These are phyloP conservation scores for Pipistrellus pipistrellus DNA, from an alignment of 2,797 vertebrate genomes.

Conservation along the genomic window DNA sequence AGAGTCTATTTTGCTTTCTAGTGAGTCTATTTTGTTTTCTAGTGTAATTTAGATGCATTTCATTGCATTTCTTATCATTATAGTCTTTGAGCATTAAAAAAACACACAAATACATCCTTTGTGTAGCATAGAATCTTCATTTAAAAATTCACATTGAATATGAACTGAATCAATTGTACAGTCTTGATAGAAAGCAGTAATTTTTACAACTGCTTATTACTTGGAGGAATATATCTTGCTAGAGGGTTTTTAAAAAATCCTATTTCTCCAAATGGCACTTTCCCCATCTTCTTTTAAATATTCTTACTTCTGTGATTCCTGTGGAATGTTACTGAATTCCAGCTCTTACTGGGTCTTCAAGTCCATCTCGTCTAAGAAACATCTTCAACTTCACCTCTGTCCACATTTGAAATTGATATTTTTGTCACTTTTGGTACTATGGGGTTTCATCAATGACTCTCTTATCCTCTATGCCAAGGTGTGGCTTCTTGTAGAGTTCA, in stretches of 20 bases:
- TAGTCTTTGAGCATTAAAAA: constrained; percentile 2
- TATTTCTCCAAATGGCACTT: background rate
- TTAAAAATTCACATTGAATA: constrained; percentile 62
- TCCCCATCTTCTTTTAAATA: constrained; percentile 3
- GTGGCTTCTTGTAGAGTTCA: background rate
- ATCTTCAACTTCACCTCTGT: background rate
- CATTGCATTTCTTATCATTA: constrained; percentile 53
- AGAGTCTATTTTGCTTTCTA: constrained; percentile 72
- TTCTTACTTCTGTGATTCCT: background rate
- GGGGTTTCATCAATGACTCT: background rate
- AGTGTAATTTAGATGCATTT: constrained; percentile 60
- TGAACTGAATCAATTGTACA: constrained; percentile 35
- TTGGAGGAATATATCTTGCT: constrained; percentile 51
- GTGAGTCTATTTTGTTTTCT: constrained; percentile 71
- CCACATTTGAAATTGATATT: background rate
- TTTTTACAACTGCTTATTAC: constrained; percentile 66
- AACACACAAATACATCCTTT: constrained; percentile 15
- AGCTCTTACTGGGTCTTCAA: constrained; percentile 10
- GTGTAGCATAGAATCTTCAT: constrained; percentile 51
- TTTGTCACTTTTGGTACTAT: background rate
- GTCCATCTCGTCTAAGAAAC: background rate
- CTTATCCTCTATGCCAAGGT: background rate
- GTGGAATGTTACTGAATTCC: constrained; percentile 1
- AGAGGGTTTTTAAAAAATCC: background rate
- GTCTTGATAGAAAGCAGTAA: constrained; percentile 39